Percentiles rank a stretch among this genome's conserved stretches.
Conservation (phyloP, 2,888 invertebrate species). For the Choristoneura rosaceana region DNA sequence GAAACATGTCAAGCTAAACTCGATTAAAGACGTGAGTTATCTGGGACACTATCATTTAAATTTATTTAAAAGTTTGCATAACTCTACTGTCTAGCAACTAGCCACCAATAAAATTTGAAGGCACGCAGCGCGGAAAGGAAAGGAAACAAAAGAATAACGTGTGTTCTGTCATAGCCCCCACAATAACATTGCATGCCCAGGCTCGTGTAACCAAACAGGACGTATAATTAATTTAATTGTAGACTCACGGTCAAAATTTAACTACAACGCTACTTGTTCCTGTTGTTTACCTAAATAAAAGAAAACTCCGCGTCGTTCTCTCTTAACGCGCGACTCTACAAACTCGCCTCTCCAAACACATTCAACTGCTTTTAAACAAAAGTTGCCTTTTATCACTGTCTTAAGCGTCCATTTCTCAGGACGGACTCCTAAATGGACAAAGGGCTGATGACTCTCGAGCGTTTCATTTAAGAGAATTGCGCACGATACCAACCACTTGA, state of each 20-base stretch:
- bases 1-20: no score
- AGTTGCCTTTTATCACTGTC: constrained; percentile 73
- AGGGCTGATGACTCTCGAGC: constrained; percentile 58
- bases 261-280: not conserved
- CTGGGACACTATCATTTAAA: no score
- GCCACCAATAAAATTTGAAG: no score
- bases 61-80: no score
- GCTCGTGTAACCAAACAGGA: no score
- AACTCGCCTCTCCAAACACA: constrained; percentile 58
- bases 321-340: constrained; percentile 56
- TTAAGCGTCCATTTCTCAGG: constrained; percentile 65
- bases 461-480: constrained; percentile 46
- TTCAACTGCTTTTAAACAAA: constrained; percentile 72
- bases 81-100: no score
- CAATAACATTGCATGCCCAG: no score
- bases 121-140: no score
- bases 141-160: no score
- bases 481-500: not conserved
- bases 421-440: constrained; percentile 61
- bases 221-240: not conserved
- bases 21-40: no score
- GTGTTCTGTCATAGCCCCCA: no score
- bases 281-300: constrained; percentile 45
- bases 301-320: constrained; percentile 57
- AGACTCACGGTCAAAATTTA: not conserved